Evolutionary conservation across 2,888 invertebrate species (phyloP).

Genomic region (Anarsia innoxiella): DNA sequence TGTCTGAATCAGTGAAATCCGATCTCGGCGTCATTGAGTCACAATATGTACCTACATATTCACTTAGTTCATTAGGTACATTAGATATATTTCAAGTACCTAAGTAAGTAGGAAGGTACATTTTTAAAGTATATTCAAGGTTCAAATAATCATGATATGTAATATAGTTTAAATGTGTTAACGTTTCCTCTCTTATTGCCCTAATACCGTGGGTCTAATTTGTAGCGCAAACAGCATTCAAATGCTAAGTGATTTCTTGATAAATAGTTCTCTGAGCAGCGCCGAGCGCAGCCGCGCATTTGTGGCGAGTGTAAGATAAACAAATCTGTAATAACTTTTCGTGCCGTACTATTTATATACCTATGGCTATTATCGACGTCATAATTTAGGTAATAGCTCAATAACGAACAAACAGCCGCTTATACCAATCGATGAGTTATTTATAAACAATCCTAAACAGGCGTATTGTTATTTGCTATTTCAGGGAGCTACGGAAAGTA

Average conservation of each 20-base stretch:
- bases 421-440: conserved; percentile 18
- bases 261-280: conserved; percentile 28
- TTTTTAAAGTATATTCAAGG: too few relatives aligned
- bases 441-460: conserved; percentile 12
- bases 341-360: conserved; percentile 10
- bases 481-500: conserved; percentile 76
- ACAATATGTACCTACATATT: too few relatives aligned
- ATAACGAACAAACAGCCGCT: conserved; percentile 12
- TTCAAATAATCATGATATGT: too few relatives aligned
- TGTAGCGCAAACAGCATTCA: conserved; percentile 21
- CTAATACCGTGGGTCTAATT: conserved; percentile 12
- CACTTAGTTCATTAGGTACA: too few relatives aligned
- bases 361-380: conserved; percentile 7
- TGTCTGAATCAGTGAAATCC: too few relatives aligned
- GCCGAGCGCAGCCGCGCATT: conserved; percentile 23
- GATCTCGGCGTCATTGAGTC: too few relatives aligned
- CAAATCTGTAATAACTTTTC: conserved; percentile 16
- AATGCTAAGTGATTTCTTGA: conserved; percentile 29
- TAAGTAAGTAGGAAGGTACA: too few relatives aligned
- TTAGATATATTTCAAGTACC: too few relatives aligned
- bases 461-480: conserved; percentile 26
- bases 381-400: conserved; percentile 13
- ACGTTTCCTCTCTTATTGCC: conserved; percentile 12
- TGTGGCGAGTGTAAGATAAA: conserved; percentile 22
- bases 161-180: too few relatives aligned